Base-by-base conservation (phyloP, 2,888 invertebrate genomes). In the Nasonovia ribisnigri region DNA sequence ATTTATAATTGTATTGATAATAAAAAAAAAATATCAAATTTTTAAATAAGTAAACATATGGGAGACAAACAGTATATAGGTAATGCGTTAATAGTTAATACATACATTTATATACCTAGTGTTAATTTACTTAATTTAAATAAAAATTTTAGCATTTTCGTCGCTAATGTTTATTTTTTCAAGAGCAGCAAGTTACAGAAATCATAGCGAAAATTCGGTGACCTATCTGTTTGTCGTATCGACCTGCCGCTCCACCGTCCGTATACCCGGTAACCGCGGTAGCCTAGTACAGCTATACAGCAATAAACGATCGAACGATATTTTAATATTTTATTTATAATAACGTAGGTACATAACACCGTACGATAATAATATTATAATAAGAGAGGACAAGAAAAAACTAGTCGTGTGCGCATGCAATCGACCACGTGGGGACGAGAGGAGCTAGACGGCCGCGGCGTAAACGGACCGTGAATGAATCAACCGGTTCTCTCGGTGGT, bases 381-480 rank as follows among this genome's bases (percentile, higher is more conserved):
- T 26, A 86, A 6, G 29, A 86, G 86, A 29, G 13, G 13, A 46
- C 29, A 57, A 67, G 8, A 92, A 67, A 88, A 88, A 24, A 86
- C 67, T 20, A 84, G 57, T 90, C 84, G 84, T 90, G 43, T 20
- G 90, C 90, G 57, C 57, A 46, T 67, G 86, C 84, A 84, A 86
- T 5, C 87, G 24, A 67, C 88, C 57, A 90, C 90, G 57, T 51
- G 93, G 88, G 89, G 92, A 43, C 84, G 42, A 42, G 13, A 13
- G 36, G 77, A 77, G 36, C 77, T 77, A 24, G 67, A 51, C 92
- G 42, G n/a, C 84, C 6, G 43, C 77, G 92, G 48, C 89, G 92
- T 51, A 92, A 92, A 92, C 93, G 93, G 93, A 90, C 93, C 93
- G 93, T 93, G 93, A 93, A 93, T 86, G 93, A 90, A 93, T 93